These are phyloP conservation scores for Neoaliturus tenellus DNA, from an alignment of 2,888 invertebrate species.

Conservation along the genomic window DNA sequence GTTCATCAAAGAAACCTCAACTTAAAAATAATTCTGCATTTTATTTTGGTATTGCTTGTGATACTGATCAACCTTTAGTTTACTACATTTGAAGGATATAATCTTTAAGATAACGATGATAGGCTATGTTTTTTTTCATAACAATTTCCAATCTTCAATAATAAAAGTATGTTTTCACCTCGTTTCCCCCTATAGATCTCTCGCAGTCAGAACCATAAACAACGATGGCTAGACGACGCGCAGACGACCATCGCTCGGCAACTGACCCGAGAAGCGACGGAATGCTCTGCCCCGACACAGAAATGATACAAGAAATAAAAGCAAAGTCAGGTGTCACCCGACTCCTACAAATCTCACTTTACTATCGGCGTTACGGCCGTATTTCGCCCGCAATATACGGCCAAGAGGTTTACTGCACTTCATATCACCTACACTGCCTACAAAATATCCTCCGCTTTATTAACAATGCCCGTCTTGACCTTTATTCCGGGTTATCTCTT, in stretches of 20 bases:
- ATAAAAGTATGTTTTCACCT: too few species aligned
- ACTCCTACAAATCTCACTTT: conserved; percentile 46
- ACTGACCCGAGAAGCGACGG: background rate
- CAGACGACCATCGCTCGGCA: background rate
- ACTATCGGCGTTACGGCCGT: conserved; percentile 43
- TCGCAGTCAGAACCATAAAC: too few species aligned
- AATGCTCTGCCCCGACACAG: conserved; percentile 4
- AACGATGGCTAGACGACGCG: background rate
- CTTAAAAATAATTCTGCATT: too few species aligned
- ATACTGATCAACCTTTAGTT: too few species aligned
- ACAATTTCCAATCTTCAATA: too few species aligned
- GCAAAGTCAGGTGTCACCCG: conserved; percentile 39
- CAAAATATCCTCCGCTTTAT: conserved; percentile 45
- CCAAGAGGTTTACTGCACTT: conserved; percentile 34
- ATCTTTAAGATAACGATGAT: too few species aligned
- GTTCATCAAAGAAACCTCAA: too few species aligned
- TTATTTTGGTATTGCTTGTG: too few species aligned
- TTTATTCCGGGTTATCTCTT: conserved; percentile 15
- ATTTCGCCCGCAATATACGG: conserved; percentile 49
- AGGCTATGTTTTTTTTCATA: too few species aligned
- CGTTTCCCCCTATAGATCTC: too few species aligned
- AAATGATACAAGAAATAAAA: conserved; percentile 45
- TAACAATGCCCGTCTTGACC: conserved; percentile 30
- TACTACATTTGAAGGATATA: too few species aligned
- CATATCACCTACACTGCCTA: conserved; percentile 47